Percentiles rank a stretch among this genome's conserved stretches.
Evolutionary conservation across 2,113 vertebrate species (phyloP).

Genomic region (Perca flavescens): DNA sequence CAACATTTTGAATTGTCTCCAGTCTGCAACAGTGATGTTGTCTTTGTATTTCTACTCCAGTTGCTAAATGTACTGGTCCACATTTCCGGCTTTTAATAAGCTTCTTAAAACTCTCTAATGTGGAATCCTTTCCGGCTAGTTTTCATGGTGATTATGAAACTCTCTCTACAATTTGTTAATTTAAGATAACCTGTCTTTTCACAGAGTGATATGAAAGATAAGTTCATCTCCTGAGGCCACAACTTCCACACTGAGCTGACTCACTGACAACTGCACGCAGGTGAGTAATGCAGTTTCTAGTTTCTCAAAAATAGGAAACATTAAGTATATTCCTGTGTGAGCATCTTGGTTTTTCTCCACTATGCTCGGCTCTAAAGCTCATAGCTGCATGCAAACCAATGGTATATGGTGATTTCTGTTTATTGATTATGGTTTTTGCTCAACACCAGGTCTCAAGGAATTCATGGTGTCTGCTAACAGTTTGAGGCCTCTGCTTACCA

Average conservation of each 20-base stretch:
- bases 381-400: constrained; percentile 16
- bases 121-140: constrained; percentile 16
- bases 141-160: constrained; percentile 24
- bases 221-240: constrained; percentile 66
- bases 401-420: neutral
- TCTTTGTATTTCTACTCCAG: constrained; percentile 4
- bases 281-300: constrained; percentile 63
- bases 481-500: constrained; percentile 54
- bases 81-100: constrained; percentile 21
- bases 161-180: constrained; percentile 22
- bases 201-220: constrained; percentile 65
- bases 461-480: neutral
- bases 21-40: constrained; percentile 20
- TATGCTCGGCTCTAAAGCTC: neutral
- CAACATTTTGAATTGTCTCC: constrained; percentile 16
- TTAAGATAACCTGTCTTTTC: constrained; percentile 34
- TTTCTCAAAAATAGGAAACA: constrained; percentile 27
- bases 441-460: neutral
- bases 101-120: constrained; percentile 40
- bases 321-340: neutral
- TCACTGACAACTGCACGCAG: constrained; percentile 68
- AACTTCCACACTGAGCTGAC: constrained; percentile 66
- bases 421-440: neutral
- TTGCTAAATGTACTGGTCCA: constrained; percentile 3
- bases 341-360: neutral